Conservation (phyloP, 2,113 vertebrate genomes). For the Burhinus oedicnemus region DNA sequence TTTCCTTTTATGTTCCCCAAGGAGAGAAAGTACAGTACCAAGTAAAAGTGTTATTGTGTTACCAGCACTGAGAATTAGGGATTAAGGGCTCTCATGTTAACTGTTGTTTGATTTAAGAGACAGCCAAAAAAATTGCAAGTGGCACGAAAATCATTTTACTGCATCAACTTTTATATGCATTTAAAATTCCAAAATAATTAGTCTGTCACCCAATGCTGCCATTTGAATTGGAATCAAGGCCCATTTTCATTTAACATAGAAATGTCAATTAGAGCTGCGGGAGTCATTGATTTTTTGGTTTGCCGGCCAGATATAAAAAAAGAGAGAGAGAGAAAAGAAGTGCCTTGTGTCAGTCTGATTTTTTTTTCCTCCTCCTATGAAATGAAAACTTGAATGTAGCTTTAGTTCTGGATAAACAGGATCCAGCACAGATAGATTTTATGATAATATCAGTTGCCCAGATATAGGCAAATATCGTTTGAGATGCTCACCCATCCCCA, state of each 20-base stretch:
- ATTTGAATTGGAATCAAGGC: conserved; percentile 46
- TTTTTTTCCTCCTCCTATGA: not conserved
- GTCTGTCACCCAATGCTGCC: conserved; percentile 20
- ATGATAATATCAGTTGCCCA: not conserved
- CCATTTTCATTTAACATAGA: conserved; percentile 57
- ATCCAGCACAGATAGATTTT: not conserved
- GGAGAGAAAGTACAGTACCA: not conserved
- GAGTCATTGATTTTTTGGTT: conserved; percentile 59
- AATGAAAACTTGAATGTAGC: not conserved
- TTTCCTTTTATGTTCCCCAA: conserved; percentile 4
- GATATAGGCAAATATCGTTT: not conserved
- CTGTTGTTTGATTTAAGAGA: conserved; percentile 34
- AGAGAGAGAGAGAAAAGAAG: not conserved
- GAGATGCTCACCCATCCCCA: not conserved
- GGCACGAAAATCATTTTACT: conserved; percentile 25
- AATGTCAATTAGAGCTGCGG: conserved; percentile 50
- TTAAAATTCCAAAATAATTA: conserved; percentile 63
- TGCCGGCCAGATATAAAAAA: conserved; percentile 16
- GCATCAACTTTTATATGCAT: conserved; percentile 47
- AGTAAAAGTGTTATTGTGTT: conserved; percentile 26
- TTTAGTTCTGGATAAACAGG: not conserved
- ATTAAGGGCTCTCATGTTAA: conserved; percentile 18
- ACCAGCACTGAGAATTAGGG: conserved; percentile 18
- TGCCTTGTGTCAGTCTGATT: not conserved
- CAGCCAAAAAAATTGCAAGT: not conserved